Base-by-base conservation (phyloP, 2,113 vertebrate species). In the Forbesichthys papilliferus region DNA sequence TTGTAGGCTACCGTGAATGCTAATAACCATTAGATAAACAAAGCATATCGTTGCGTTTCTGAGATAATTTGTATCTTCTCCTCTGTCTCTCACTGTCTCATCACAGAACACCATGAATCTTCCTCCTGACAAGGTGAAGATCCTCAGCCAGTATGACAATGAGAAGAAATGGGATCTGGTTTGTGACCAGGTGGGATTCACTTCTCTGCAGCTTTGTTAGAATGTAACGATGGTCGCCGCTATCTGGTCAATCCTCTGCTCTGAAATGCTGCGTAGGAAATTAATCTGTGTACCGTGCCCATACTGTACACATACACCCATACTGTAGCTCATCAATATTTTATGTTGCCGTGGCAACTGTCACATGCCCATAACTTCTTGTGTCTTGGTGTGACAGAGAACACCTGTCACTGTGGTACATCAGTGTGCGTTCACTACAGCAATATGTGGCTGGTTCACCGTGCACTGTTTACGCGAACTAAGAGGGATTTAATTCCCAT, bases 111-210 rank as follows among this genome's bases (percentile, higher is more conserved):
- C 94, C 13, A 97, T 97, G 96, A 97, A 97, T 85, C 91, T 98
- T 76, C 96, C 96, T 4, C 95, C 95, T 0, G 96, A 98, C 89
- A 98, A 97, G 77, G 93, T 95, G 77, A 90, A 94, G 81, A 91
- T 97, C 72, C 93, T 98, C 33, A 93, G 86, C 64, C 95, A 96
- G 82, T 98, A 97, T 0, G 95, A 97, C 90, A 94, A 87, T 0
- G 95, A 98, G 84, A 98, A 98, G 92, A 98, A 98, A 69, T 98
- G 96, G 96, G 96, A 98, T 60, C 91, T 98, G 79, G 92, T 98
- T 81, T 97, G 96, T 78, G 95, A 96, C 82, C 94, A 95, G 93
- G 95, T 95, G 83, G 83, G 86, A 55, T 14, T 9, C 1, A 13
- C 14, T 27, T 14, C 20, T 48, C 16, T 33, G 3, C 33, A 6